Evolutionary conservation across 2,113 vertebrate species (phyloP).

Genomic region (Podarcis cretensis): DNA sequence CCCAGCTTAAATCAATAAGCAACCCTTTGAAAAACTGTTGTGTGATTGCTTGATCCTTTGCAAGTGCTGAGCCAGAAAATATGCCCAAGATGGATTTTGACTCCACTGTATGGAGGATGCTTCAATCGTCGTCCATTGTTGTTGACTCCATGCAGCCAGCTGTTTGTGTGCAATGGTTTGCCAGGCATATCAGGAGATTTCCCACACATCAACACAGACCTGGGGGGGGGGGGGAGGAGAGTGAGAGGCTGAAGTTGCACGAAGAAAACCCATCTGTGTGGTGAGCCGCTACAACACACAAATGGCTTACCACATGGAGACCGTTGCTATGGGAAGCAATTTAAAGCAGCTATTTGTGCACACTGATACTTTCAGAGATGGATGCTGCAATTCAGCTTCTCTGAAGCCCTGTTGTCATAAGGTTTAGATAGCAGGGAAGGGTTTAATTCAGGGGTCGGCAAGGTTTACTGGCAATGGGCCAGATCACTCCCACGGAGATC

Average conservation of each 20-base stretch:
- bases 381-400: not conserved
- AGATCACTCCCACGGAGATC: too few relatives aligned
- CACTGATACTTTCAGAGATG: not conserved
- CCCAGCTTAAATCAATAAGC: not conserved
- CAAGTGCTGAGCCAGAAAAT: not conserved
- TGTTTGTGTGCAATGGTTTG: not conserved
- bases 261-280: not conserved
- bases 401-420: not conserved
- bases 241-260: not conserved
- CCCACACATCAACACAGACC: not conserved
- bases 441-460: not conserved
- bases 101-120: not conserved
- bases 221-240: not conserved
- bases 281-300: too few relatives aligned
- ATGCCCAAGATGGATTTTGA: not conserved
- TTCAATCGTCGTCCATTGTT: not conserved
- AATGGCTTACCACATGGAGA: not conserved
- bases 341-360: not conserved
- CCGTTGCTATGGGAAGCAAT: not conserved
- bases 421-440: not conserved
- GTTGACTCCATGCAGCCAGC: not conserved
- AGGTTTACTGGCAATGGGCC: too few relatives aligned
- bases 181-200: not conserved
- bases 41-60: not conserved
- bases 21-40: not conserved